A percentile compares a stretch with the other conserved stretches of the same genome.
phyloP scores from a whole-genome alignment of 1,140 invertebrate species.

The Tigriopus japonicus region DNA sequence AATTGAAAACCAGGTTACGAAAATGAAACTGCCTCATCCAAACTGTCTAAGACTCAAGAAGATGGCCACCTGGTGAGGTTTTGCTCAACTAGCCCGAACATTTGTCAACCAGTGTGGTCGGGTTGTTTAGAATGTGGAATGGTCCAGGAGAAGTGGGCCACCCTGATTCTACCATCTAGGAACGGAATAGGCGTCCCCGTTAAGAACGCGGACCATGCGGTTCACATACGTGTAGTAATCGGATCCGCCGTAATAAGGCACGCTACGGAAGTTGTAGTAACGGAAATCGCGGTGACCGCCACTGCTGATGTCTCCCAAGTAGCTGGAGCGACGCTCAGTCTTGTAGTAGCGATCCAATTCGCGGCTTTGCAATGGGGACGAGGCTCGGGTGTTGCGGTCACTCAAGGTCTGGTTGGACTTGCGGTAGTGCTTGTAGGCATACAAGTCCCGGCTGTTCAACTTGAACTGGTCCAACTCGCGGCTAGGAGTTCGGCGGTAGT shows the following conservation, averaged over 20 bases:
- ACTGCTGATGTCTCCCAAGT: constrained; percentile 9
- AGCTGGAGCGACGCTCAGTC: constrained; percentile 1
- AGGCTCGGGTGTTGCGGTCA: constrained; percentile 8
- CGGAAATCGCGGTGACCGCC: constrained; percentile 4
- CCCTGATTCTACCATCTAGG: too few relatives aligned
- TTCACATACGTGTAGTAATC: constrained; percentile 13
- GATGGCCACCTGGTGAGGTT: too few relatives aligned
- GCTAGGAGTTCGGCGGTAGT: background rate
- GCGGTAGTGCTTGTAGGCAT: constrained; percentile 9
- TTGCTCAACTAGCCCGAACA: too few relatives aligned
- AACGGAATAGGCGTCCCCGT: background rate
- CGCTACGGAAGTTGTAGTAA: constrained; percentile 12
- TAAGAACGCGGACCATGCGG: background rate
- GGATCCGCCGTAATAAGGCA: constrained; percentile 13
- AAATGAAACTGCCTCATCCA: too few relatives aligned
- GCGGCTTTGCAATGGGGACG: constrained; percentile 2
- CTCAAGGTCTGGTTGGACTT: constrained; percentile 1
- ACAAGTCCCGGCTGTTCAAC: background rate
- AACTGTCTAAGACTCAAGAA: too few relatives aligned
- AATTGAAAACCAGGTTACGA: too few relatives aligned
- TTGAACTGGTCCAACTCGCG: constrained; percentile 3
- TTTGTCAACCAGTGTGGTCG: too few relatives aligned
- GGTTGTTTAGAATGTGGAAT: too few relatives aligned
- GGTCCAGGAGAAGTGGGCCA: too few relatives aligned
- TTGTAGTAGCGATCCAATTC: constrained; percentile 14